These are phyloP conservation scores for Oreonectes daqikongensis DNA, from an alignment of 2,797 vertebrate species.

Conservation along the genomic window DNA sequence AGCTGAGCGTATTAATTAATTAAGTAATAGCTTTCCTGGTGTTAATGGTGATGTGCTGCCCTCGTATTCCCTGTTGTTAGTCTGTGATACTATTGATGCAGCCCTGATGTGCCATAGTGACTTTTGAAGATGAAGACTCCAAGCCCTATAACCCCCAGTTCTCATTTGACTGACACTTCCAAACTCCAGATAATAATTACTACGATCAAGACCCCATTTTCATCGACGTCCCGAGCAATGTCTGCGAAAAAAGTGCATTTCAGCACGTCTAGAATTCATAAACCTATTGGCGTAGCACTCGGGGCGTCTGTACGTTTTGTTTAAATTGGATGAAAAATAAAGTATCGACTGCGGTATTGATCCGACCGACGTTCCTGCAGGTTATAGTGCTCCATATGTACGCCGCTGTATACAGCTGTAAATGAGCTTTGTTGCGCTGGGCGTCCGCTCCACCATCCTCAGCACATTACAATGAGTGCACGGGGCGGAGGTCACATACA, in stretches of 20 bases:
- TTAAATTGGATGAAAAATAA: slow-evolving; percentile 59
- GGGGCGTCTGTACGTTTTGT: slow-evolving; percentile 42
- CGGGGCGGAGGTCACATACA: slow-evolving; percentile 49
- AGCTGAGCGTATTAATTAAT: slow-evolving; percentile 54
- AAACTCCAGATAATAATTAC: slow-evolving; percentile 42
- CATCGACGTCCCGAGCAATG: slow-evolving; percentile 42
- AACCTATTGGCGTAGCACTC: slow-evolving; percentile 38
- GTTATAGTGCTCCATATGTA: slow-evolving; percentile 46
- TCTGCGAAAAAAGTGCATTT: slow-evolving; percentile 36
- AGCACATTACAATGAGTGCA: slow-evolving; percentile 53
- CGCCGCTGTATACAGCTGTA: slow-evolving; percentile 48
- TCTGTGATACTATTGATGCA: slow-evolving; percentile 25
- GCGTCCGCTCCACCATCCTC: slow-evolving; percentile 51
- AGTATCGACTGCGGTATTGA: slow-evolving; percentile 58
- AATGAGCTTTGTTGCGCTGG: slow-evolving; percentile 59
- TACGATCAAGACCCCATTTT: slow-evolving; percentile 44
- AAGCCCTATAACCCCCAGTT: background rate
- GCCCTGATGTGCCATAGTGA: slow-evolving; percentile 15
- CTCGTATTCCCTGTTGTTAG: slow-evolving; percentile 28
- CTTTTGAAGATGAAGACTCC: slow-evolving; percentile 3
- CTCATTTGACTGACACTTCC: slow-evolving; percentile 16
- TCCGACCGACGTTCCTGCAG: slow-evolving; percentile 37
- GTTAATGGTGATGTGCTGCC: slow-evolving; percentile 35
- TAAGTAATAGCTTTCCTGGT: slow-evolving; percentile 48
- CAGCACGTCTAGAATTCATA: slow-evolving; percentile 51